Conservation (phyloP, 2,888 invertebrate species). For the Nowickia ferox region DNA sequence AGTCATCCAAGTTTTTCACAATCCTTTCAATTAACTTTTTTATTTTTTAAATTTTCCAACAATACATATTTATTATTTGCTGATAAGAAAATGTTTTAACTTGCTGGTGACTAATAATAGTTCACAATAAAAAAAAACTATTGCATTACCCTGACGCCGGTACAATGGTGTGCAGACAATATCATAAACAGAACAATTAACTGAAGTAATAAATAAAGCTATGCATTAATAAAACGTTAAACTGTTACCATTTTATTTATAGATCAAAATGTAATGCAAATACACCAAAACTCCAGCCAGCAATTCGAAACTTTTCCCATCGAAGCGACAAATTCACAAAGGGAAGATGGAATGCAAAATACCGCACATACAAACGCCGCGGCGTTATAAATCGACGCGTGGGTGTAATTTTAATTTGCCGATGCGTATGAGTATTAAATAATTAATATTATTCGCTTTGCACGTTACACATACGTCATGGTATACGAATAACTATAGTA, state of each 20-base stretch:
- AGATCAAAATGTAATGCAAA: background rate
- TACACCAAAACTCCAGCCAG: background rate
- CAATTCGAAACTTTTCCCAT: too few species aligned
- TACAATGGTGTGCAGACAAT: background rate
- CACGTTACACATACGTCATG: background rate
- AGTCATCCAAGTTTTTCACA: too few species aligned
- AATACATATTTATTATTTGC: too few species aligned
- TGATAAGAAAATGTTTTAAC: background rate
- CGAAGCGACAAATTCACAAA: too few species aligned
- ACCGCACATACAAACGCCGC: too few species aligned
- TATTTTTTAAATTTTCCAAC: too few species aligned
- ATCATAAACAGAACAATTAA: background rate
- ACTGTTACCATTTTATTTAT: background rate
- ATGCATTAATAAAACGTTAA: background rate
- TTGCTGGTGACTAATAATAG: background rate
- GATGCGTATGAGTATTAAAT: constrained; percentile 37
- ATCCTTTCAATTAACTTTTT: too few species aligned
- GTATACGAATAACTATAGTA: background rate
- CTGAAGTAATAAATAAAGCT: background rate
- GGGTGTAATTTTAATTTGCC: background rate
- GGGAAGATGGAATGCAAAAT: too few species aligned
- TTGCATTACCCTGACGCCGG: background rate
- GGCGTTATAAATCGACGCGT: too few species aligned
- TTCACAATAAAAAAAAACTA: background rate
- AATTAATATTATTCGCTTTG: constrained; percentile 4